A percentile compares a stretch with the other conserved stretches of the same genome.
Evolutionary conservation across 2,888 invertebrate genomes (phyloP).

Genomic region (Lypha dubia): DNA sequence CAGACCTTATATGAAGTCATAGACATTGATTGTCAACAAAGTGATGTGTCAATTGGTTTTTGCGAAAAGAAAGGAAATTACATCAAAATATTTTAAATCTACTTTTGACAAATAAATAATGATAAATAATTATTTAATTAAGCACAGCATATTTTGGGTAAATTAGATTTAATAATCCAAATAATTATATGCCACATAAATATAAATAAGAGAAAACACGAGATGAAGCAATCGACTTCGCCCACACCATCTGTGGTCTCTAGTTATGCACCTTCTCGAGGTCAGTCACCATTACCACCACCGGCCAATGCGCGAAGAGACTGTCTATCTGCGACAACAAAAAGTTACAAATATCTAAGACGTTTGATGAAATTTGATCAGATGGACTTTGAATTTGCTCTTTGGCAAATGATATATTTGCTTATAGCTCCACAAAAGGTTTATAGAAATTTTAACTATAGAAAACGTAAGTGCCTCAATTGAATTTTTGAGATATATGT

Average conservation of each 20-base stretch:
- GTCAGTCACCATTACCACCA: constrained; percentile 87
- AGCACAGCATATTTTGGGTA: too few species aligned
- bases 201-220: neutral
- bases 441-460: constrained; percentile 97
- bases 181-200: neutral
- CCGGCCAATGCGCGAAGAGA: constrained; percentile 88
- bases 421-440: constrained; percentile 98
- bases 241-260: constrained; percentile 84
- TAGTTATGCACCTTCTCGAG: constrained; percentile 83
- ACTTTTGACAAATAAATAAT: constrained; percentile 6
- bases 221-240: constrained; percentile 87
- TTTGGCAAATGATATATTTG: constrained; percentile 99
- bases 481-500: too few species aligned
- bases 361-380: constrained; percentile 95
- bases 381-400: constrained; percentile 99
- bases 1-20: too few species aligned
- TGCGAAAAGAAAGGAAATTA: constrained; percentile 5
- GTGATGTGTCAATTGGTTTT: constrained; percentile 62
- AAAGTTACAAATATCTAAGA: constrained; percentile 93
- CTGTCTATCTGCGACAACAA: constrained; percentile 92
- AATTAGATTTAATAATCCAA: neutral
- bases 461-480: constrained; percentile 91
- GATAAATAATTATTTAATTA: too few species aligned
- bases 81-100: neutral
- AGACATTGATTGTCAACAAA: constrained; percentile 62